A percentile compares a stretch with the other conserved stretches of the same genome.
These are phyloP conservation scores for Cladopsammia gracilis DNA, from an alignment of 64 coral and sea anemone genomes.

Conservation along the genomic window DNA sequence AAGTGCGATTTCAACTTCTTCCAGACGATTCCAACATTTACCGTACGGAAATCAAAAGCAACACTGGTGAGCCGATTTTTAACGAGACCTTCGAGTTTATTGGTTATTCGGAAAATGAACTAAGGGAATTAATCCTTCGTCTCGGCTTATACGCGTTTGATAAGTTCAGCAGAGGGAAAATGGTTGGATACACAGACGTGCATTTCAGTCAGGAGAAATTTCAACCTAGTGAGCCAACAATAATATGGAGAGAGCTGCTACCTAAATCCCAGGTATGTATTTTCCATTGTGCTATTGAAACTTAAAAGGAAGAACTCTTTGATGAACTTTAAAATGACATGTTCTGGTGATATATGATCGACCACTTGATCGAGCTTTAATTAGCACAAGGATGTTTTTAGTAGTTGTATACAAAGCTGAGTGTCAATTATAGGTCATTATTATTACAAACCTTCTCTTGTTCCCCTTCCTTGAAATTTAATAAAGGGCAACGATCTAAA, in stretches of 20 bases:
- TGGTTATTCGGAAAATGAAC: conserved; percentile 80
- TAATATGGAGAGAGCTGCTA: conserved; percentile 82
- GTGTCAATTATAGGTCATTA: no score
- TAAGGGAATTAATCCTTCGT: conserved; percentile 77
- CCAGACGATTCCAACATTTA: conserved; percentile 85
- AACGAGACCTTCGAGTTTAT: conserved; percentile 97
- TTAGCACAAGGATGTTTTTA: no score
- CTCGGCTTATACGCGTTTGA: conserved; percentile 83
- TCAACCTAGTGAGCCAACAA: conserved; percentile 72
- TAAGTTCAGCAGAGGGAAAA: conserved; percentile 83
- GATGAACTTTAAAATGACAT: no score
- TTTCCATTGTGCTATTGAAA: background rate
- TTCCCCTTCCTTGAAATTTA: background rate
- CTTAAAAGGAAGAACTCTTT: background rate
- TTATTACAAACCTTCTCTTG: background rate
- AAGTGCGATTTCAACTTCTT: conserved; percentile 92
- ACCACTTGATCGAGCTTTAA: no score
- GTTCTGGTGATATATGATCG: no score
- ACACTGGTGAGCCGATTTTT: conserved; percentile 81
- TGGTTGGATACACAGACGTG: conserved; percentile 79
- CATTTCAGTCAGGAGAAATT: conserved; percentile 71
- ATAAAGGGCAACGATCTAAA: no score
- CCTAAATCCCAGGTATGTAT: conserved; percentile 77
- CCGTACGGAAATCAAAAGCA: conserved; percentile 78
- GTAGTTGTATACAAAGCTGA: no score